A percentile compares a stretch with the other conserved stretches of the same genome.
Evolutionary conservation across 2,888 invertebrate species (phyloP).

Genomic region (Napeogenes sylphis): DNA sequence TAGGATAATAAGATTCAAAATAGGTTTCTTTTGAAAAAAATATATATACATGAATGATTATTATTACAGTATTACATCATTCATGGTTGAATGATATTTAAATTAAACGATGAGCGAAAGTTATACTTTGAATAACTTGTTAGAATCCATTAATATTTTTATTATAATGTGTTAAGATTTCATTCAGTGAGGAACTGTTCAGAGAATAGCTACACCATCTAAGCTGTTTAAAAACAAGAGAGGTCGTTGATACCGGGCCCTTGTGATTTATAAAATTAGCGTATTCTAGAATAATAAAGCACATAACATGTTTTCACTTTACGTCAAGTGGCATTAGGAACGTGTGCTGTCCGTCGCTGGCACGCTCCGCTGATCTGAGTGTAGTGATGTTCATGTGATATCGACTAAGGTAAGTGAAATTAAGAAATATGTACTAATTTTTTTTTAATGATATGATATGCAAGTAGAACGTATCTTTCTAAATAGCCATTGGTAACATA

Average conservation of each 20-base stretch:
- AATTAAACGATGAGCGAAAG: slow-evolving; percentile 5
- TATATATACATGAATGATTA: too few relatives aligned
- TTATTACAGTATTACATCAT: neutral
- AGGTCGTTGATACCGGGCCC: neutral
- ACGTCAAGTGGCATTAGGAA: slow-evolving; percentile 35
- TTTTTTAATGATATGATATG: too few relatives aligned
- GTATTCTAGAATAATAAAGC: slow-evolving; percentile 29
- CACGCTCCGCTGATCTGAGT: slow-evolving; percentile 38
- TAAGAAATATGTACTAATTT: neutral
- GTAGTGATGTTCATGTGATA: slow-evolving; percentile 29
- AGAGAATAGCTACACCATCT: neutral
- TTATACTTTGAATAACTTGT: slow-evolving; percentile 1
- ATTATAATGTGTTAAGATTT: slow-evolving; percentile 2
- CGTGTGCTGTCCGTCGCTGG: slow-evolving; percentile 28
- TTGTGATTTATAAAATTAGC: slow-evolving; percentile 21
- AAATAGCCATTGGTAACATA: too few relatives aligned
- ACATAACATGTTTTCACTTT: slow-evolving; percentile 40
- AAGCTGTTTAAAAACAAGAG: neutral
- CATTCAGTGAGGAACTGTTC: neutral
- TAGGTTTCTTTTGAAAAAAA: too few relatives aligned
- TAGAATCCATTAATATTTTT: neutral
- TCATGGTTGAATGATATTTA: neutral
- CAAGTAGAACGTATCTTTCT: too few relatives aligned
- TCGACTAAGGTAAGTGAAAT: neutral
- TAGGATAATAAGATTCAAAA: too few relatives aligned